Percentiles rank a stretch among this genome's conserved stretches.
Conservation (phyloP, 2,888 invertebrate species). For the Idaea straminata region DNA sequence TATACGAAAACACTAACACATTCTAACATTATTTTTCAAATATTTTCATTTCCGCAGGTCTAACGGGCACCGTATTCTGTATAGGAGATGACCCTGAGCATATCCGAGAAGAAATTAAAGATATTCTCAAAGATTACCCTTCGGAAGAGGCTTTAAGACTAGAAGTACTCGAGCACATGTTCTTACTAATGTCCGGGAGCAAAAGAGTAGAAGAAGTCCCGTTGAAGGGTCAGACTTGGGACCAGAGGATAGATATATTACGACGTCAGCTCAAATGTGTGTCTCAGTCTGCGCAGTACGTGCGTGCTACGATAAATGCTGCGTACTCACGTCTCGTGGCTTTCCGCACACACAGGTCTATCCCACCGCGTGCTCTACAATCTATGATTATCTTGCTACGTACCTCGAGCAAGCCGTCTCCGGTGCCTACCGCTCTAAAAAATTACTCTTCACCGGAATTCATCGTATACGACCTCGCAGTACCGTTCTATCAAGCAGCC, state of each 20-base stretch:
- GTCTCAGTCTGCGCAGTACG: slow-evolving; percentile 46
- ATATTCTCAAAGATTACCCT: slow-evolving; percentile 25
- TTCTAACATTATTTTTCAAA: not conserved
- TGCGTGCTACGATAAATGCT: slow-evolving; percentile 38
- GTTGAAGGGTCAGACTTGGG: slow-evolving; percentile 19
- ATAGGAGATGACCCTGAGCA: slow-evolving; percentile 43
- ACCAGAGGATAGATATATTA: slow-evolving; percentile 34
- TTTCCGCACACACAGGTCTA: slow-evolving; percentile 25
- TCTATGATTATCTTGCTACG: not conserved
- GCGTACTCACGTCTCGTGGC: slow-evolving; percentile 38
- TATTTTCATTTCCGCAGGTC: slow-evolving; percentile 30
- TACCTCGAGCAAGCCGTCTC: slow-evolving; percentile 3
- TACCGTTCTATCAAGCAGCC: slow-evolving; percentile 30
- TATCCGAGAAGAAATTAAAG: slow-evolving; percentile 29
- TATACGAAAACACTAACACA: not conserved
- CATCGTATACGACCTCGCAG: slow-evolving; percentile 33
- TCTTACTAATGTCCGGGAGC: slow-evolving; percentile 25
- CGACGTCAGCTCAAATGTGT: slow-evolving; percentile 36
- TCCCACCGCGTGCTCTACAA: slow-evolving; percentile 13
- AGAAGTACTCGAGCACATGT: slow-evolving; percentile 35
- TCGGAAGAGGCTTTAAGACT: slow-evolving; percentile 35
- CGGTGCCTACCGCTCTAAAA: slow-evolving; percentile 21
- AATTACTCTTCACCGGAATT: slow-evolving; percentile 37
- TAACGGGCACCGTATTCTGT: slow-evolving; percentile 44
- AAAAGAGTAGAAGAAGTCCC: slow-evolving; percentile 15